Evolutionary conservation across 2,797 vertebrate genomes (phyloP), one percentile per base, ranked within the genome.

Genomic region (Muraenolepis orangiensis): DNA sequence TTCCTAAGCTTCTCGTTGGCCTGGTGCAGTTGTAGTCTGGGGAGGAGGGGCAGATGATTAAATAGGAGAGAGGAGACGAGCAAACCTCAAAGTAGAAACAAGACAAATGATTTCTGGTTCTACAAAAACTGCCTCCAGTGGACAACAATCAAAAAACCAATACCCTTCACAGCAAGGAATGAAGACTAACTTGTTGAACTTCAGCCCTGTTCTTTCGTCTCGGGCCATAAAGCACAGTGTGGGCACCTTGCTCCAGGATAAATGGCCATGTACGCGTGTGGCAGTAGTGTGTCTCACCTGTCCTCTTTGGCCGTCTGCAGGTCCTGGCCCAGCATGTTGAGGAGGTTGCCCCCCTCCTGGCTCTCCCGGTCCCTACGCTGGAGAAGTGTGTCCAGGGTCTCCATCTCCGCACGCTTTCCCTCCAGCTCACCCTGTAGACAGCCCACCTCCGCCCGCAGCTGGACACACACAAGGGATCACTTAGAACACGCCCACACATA

Each of bases 281-380:
- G 12, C 2, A 3, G 57, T 26, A 4, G 13, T 13, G 30, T 0
- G 38, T 74, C 91, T 91, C 79, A 98, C 98, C 92, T 93, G 81
- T 97, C 94, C 6, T 87, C 86, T 74, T 92, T 94, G 64, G 91
- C 92, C 0, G 72, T 81, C 23, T 92, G 92, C 12, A 94, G 76
- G 70, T 98, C 97, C 1, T 94, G 91, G 61, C 91, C 94, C 76
- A 98, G 91, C 94, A 98, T 93, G 32, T 93, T 84, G n/a, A 98
- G 86, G 40, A 96, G 94, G 86, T 95, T 94, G 0, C 91, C 90
- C 64, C 91, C 95, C 83, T 95, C 96, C 76, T 95, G 93, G 81
- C 93, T 94, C 80, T 98, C 97, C 61, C 95, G 86, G 38, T 95
- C 94, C 4, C 89, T 82, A 16, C 91, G 87, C 71, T 95, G 94